Evolutionary conservation across 2,888 invertebrate genomes (phyloP), one percentile per base, ranked within the genome.

Genomic region (Cactoblastis cactorum): DNA sequence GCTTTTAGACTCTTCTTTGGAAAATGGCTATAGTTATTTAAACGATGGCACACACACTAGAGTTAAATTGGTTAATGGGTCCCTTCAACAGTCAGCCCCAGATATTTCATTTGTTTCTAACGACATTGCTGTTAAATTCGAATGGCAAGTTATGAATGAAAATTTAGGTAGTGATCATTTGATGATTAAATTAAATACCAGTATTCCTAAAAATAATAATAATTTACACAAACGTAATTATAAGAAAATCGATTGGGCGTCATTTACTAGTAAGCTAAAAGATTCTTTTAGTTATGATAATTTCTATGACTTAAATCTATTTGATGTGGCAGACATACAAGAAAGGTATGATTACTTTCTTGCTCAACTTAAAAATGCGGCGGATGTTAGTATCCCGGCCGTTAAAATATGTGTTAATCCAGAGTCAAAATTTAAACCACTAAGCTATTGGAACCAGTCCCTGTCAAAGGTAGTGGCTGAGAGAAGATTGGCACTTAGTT

Each of bases 391-490:
- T 14, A 45, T 50, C 9, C 50, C 50, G 2, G n/a, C 32, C 12
- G 45, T 50, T n/a, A 45, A 50, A 37, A 37, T 35, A 12, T 38
- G 45, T 50, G 37, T n/a, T 18, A 5, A 50, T 4, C 50, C 50
- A 17, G 15, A 28, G 5, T 18, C 28, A 0, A 28, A 50, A 15
- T 50, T 50, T 45, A 38, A 28, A 17, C 50, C 50, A 1, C 18
- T 38, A 18, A 5, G 9, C 6, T 45, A 50, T 18, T 50, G 50
- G 50, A 45, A 24, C 9, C 12, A 12, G 12, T 24, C 24, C 1
- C n/a, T 50, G 9, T 50, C 50, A 9, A 6, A 2, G 14, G n/a
- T 18, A 24, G 50, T 50, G 3, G 50, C 50, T 11, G 15, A 45
- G 12, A 19, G 45, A 6, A 50, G 50, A 17, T 12, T 50, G 28